A percentile compares a stretch with the other conserved stretches of the same genome.
Evolutionary conservation across 2,113 vertebrate genomes (phyloP).

Genomic region (Octodon degus): DNA sequence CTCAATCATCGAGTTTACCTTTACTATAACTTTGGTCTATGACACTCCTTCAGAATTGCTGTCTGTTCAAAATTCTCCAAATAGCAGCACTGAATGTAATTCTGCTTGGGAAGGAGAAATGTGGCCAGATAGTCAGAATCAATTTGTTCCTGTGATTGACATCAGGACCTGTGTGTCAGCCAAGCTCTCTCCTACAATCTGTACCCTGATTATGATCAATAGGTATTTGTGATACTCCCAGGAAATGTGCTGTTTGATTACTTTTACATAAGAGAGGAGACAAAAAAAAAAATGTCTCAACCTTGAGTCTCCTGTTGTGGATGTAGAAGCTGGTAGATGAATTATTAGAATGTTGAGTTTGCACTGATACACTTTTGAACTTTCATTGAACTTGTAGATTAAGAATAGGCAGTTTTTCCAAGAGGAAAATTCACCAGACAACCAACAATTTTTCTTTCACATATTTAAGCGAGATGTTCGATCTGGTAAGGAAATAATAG

Average conservation of each 20-base stretch:
- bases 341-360: slow-evolving; percentile 84
- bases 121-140: slow-evolving; percentile 43
- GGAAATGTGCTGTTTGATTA: slow-evolving; percentile 83
- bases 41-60: slow-evolving; percentile 78
- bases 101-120: slow-evolving; percentile 74
- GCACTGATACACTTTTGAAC: slow-evolving; percentile 87
- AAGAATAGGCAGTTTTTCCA: slow-evolving; percentile 86
- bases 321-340: slow-evolving; percentile 76
- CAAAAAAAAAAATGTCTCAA: slow-evolving; percentile 81
- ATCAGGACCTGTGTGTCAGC: slow-evolving; percentile 59
- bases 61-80: slow-evolving; percentile 79
- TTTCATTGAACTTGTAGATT: slow-evolving; percentile 87
- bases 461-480: slow-evolving; percentile 85
- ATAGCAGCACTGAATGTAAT: slow-evolving; percentile 66
- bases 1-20: slow-evolving; percentile 75
- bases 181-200: slow-evolving; percentile 68
- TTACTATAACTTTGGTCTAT: slow-evolving; percentile 69
- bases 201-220: slow-evolving; percentile 83
- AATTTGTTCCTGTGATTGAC: slow-evolving; percentile 77
- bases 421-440: slow-evolving; percentile 87
- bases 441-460: slow-evolving; percentile 89
- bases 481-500: slow-evolving; percentile 88
- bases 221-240: slow-evolving; percentile 69
- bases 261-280: slow-evolving; percentile 76
- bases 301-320: slow-evolving; percentile 78